phyloP scores from a whole-genome alignment of 2,888 invertebrate genomes.

The Salticus scenicus region DNA sequence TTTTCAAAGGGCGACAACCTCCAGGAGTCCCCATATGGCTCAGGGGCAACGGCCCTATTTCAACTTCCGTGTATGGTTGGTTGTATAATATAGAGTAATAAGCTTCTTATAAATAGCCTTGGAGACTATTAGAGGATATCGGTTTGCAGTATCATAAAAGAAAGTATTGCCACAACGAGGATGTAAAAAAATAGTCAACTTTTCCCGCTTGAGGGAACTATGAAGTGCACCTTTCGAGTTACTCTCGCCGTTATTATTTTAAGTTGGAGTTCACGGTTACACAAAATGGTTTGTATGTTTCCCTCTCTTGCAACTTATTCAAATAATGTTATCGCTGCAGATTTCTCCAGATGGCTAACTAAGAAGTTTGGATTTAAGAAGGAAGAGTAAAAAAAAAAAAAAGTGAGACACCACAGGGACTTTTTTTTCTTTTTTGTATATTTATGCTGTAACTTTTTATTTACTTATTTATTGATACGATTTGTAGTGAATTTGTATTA shows the following conservation, averaged over 20 bases:
- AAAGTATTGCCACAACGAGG: neutral
- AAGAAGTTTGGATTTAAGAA: no score
- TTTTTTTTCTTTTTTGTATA: no score
- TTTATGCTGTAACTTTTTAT: no score
- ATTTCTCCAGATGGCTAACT: neutral
- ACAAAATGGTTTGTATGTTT: no score
- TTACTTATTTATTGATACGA: no score
- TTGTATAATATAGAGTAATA: slow-evolving; percentile 13
- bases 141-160: neutral
- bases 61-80: slow-evolving; percentile 47
- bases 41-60: slow-evolving; percentile 41
- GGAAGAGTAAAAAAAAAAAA: no score
- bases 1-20: slow-evolving; percentile 55
- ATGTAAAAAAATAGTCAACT: neutral
- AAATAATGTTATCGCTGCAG: neutral
- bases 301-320: neutral
- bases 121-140: slow-evolving; percentile 26
- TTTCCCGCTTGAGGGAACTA: neutral
- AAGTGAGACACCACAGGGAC: no score
- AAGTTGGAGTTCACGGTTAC: neutral
- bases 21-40: slow-evolving; percentile 44
- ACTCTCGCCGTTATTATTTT: neutral
- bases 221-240: neutral
- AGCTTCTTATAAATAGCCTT: slow-evolving; percentile 43
- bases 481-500: no score